phyloP scores from a whole-genome alignment of 2,113 vertebrate genomes.

The Sander lucioperca region DNA sequence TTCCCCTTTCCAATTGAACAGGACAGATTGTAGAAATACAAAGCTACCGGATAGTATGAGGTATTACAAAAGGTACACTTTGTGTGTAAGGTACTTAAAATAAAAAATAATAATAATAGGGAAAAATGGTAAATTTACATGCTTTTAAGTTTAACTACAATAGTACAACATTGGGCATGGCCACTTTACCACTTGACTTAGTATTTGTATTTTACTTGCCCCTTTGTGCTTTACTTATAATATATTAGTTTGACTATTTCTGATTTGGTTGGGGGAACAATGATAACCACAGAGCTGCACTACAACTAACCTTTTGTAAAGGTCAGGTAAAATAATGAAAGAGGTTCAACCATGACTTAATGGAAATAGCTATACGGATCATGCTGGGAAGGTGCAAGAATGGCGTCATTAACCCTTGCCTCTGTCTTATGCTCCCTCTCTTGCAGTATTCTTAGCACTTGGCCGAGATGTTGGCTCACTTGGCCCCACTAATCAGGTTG shows the following conservation, averaged over 20 bases:
- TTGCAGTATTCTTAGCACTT: conserved; percentile 10
- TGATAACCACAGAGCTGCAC: conserved; percentile 56
- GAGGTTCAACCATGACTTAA: conserved; percentile 69
- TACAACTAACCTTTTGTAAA: conserved; percentile 77
- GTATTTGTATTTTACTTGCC: conserved; percentile 21
- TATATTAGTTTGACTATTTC: conserved; percentile 54
- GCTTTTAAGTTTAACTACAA: background rate
- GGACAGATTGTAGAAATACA: conserved; percentile 16
- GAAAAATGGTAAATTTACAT: too few relatives aligned
- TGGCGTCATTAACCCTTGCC: conserved; percentile 55
- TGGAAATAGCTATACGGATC: conserved; percentile 58
- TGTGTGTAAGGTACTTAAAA: background rate
- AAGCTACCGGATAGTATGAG: background rate
- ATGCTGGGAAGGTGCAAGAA: conserved; percentile 44
- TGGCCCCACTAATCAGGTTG: background rate
- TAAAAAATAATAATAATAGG: background rate
- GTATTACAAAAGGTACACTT: background rate
- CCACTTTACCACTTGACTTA: conserved; percentile 29
- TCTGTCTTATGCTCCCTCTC: conserved; percentile 9
- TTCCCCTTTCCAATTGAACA: conserved; percentile 14
- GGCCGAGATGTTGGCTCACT: background rate
- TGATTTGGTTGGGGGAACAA: conserved; percentile 65
- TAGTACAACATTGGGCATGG: background rate
- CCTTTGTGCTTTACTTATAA: conserved; percentile 34
- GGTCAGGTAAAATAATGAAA: conserved; percentile 77